Evolutionary conservation across 2,888 invertebrate genomes (phyloP).

Genomic region (Cabera pusaria): DNA sequence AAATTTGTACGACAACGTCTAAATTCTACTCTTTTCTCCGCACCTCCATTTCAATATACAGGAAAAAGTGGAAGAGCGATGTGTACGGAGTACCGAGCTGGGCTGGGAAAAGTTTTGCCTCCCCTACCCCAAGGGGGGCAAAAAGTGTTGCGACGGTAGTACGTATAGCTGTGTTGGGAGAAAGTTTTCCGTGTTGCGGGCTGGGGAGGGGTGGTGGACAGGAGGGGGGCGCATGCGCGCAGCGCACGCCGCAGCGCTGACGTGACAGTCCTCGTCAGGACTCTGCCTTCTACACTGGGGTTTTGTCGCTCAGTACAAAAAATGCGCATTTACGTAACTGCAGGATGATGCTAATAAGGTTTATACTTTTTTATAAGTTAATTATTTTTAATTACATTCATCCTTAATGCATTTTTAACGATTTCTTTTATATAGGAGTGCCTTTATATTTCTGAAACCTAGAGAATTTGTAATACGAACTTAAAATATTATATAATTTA

Average conservation of each 20-base stretch:
- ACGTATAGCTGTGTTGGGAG: conserved; percentile 79
- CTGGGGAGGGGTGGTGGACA: too few relatives aligned
- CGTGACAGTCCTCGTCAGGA: conserved; percentile 72
- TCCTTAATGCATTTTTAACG: too few relatives aligned
- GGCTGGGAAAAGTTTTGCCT: conserved; percentile 79
- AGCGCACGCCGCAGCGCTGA: conserved; percentile 59
- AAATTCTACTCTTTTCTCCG: conserved; percentile 83
- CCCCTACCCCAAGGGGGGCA: conserved; percentile 72
- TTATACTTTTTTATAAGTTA: too few relatives aligned
- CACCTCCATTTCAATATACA: conserved; percentile 83
- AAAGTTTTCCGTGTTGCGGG: conserved; percentile 84
- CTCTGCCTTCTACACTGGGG: conserved; percentile 50
- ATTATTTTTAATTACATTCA: too few relatives aligned
- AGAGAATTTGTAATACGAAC: too few relatives aligned
- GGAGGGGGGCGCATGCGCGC: conserved; percentile 65
- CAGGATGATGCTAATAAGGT: too few relatives aligned
- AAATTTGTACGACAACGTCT: conserved; percentile 82
- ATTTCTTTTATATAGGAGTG: too few relatives aligned
- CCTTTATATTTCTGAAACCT: too few relatives aligned
- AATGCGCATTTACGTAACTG: conserved; percentile 56
- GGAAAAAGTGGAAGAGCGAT: conserved; percentile 83
- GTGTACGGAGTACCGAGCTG: conserved; percentile 77
- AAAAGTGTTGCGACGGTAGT: conserved; percentile 79
- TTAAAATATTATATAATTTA: too few relatives aligned
- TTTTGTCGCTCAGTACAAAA: conserved; percentile 32